Evolutionary conservation across 2,113 vertebrate genomes (phyloP).

Genomic region (Carettochelys insculpta): DNA sequence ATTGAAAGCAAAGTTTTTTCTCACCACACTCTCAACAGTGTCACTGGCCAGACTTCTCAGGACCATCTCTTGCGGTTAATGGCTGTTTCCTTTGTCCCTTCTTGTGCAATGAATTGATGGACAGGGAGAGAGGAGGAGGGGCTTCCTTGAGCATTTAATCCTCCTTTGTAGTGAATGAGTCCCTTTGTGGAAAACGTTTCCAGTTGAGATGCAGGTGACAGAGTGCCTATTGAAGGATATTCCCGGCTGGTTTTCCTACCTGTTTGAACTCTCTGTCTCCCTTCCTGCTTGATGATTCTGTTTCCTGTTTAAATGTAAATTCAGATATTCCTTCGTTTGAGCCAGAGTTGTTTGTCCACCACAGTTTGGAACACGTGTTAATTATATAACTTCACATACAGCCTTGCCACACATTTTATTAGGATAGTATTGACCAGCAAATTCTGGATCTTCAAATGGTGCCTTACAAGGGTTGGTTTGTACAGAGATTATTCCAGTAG

Average conservation of each 20-base stretch:
- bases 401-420: neutral
- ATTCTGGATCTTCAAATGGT: neutral
- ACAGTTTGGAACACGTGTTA: neutral
- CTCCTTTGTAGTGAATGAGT: neutral
- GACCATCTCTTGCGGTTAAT: neutral
- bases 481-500: neutral
- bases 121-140: too few relatives aligned
- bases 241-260: neutral
- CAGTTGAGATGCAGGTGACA: neutral
- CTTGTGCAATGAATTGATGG: neutral
- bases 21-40: too few relatives aligned
- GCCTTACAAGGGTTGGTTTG: neutral
- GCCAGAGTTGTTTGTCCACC: neutral
- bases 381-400: neutral
- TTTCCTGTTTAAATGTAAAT: neutral
- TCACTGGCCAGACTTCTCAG: too few relatives aligned
- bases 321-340: neutral
- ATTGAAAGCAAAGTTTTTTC: too few relatives aligned
- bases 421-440: neutral
- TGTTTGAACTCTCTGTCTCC: neutral
- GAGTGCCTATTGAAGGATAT: neutral
- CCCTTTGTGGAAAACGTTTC: neutral
- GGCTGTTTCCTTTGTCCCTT: neutral
- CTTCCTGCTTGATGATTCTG: neutral
- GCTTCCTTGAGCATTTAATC: neutral